phyloP scores from a whole-genome alignment of 2,888 invertebrate genomes.

The Tenodera sinensis region DNA sequence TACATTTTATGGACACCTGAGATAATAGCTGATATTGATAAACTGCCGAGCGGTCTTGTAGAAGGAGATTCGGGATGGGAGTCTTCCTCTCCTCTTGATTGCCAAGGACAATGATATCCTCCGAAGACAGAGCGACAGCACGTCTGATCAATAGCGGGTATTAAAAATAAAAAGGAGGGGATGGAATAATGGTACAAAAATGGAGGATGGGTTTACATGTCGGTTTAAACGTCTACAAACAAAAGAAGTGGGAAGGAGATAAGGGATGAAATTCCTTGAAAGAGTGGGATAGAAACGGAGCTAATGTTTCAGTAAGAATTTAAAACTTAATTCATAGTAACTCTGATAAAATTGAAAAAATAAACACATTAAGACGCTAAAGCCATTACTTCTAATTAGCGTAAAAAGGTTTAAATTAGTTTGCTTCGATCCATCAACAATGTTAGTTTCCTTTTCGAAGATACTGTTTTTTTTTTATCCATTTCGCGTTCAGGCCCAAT shows the following conservation, averaged over 20 bases:
- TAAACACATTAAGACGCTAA: too few relatives aligned
- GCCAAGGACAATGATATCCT: constrained; percentile 5
- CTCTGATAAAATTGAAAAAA: neutral
- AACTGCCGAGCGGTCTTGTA: neutral
- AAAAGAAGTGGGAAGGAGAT: neutral
- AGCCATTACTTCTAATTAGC: too few relatives aligned
- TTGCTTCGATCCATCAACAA: too few relatives aligned
- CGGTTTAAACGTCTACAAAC: neutral
- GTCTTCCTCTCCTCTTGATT: neutral
- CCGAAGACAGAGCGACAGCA: neutral
- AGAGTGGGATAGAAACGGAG: neutral
- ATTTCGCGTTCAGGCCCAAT: too few relatives aligned
- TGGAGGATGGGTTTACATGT: neutral
- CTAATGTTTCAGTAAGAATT: neutral
- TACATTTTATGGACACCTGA: constrained; percentile 30
- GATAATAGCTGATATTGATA: constrained; percentile 32
- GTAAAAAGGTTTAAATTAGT: too few relatives aligned
- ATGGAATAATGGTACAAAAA: neutral
- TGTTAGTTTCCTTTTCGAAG: too few relatives aligned
- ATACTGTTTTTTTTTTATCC: too few relatives aligned
- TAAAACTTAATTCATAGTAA: neutral
- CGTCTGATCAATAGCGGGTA: neutral
- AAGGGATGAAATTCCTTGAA: neutral
- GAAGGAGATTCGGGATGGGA: neutral
- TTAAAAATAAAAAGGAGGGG: neutral